Evolutionary conservation across 2,888 invertebrate genomes (phyloP).

Genomic region (Eupithecia abbreviata): DNA sequence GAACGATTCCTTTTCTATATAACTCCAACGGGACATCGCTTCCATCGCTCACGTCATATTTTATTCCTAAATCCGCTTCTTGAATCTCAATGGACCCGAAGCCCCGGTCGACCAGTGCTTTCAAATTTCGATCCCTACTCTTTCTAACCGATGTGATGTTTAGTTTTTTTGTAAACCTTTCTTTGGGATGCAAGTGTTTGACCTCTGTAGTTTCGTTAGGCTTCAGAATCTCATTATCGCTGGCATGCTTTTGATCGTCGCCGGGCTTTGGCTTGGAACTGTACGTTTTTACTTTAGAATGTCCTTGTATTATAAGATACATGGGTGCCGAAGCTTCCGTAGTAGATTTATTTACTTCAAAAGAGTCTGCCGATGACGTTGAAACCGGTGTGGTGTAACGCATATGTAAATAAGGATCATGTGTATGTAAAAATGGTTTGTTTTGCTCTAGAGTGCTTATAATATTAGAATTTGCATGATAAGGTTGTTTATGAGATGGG

Average conservation of each 20-base stretch:
- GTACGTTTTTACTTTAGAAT: slow-evolving; percentile 93
- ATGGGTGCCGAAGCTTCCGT: slow-evolving; percentile 84
- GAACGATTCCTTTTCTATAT: slow-evolving; percentile 85
- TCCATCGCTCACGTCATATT: slow-evolving; percentile 83
- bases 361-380: slow-evolving; percentile 74
- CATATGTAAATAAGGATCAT: slow-evolving; percentile 76
- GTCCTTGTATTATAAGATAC: slow-evolving; percentile 92
- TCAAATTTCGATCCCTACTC: slow-evolving; percentile 69
- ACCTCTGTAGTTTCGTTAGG: slow-evolving; percentile 80
- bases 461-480: slow-evolving; percentile 59
- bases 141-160: slow-evolving; percentile 56
- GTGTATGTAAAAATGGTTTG: slow-evolving; percentile 59
- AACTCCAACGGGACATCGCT: slow-evolving; percentile 80
- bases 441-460: slow-evolving; percentile 53
- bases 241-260: slow-evolving; percentile 68
- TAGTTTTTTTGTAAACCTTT: slow-evolving; percentile 64
- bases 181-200: slow-evolving; percentile 83
- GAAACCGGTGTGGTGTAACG: slow-evolving; percentile 79
- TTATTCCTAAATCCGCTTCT: slow-evolving; percentile 83
- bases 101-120: slow-evolving; percentile 69
- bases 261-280: slow-evolving; percentile 83
- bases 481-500: slow-evolving; percentile 49
- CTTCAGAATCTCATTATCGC: slow-evolving; percentile 81
- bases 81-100: slow-evolving; percentile 82
- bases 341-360: slow-evolving; percentile 57